phyloP scores from a whole-genome alignment of 2,113 vertebrate species.

The Trogon surrucura region DNA sequence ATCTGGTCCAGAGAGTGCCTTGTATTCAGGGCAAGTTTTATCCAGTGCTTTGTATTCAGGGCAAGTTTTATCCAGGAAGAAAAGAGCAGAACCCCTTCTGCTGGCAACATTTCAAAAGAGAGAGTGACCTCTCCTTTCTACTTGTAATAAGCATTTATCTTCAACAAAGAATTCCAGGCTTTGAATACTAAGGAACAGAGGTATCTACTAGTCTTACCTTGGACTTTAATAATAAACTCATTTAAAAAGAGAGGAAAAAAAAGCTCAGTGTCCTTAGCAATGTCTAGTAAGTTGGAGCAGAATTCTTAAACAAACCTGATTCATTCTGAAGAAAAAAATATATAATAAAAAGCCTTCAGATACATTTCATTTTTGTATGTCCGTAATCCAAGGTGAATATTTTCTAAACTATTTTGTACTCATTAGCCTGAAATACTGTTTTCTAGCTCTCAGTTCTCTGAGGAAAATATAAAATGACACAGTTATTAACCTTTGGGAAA shows the following conservation, averaged over 20 bases:
- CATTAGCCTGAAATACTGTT: conserved; percentile 34
- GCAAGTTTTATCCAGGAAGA: neutral
- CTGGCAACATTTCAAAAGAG: neutral
- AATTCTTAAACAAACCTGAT: neutral
- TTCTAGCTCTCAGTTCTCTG: conserved; percentile 24
- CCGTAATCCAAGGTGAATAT: conserved; percentile 47
- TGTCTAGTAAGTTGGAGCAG: neutral
- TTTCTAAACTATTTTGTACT: conserved; percentile 47
- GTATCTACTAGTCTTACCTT: neutral
- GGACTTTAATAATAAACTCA: neutral
- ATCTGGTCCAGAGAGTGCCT: neutral
- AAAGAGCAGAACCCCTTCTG: neutral
- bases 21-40: neutral
- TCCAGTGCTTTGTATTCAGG: neutral
- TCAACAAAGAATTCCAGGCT: neutral
- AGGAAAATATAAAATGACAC: conserved; percentile 55
- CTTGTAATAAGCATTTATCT: neutral
- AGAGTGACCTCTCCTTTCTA: neutral
- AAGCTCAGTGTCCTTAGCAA: neutral
- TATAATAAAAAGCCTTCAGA: conserved; percentile 5
- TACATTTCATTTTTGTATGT: conserved; percentile 1
- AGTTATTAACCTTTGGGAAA: conserved; percentile 54
- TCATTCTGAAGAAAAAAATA: conserved; percentile 41
- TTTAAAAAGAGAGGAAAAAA: neutral
- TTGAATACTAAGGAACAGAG: neutral